Evolutionary conservation across 2,888 invertebrate genomes (phyloP), one percentile per base, ranked within the genome.

Genomic region (Tanytarsus gracilentus): DNA sequence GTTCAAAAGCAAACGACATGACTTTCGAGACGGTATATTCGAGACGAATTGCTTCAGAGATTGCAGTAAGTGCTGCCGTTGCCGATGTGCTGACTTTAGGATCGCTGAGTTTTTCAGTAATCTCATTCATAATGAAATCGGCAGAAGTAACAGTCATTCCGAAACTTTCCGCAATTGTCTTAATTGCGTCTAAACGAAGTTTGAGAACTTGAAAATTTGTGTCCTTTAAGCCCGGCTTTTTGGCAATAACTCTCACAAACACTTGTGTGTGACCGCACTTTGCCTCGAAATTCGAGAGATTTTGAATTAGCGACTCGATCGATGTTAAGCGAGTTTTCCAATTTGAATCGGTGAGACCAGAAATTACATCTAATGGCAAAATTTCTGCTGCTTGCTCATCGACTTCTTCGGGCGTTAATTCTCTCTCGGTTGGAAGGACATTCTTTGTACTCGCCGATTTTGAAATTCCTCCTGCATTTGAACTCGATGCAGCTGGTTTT

Each of bases 181-280:
- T 86, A 61, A 93, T 79, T 9, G 85, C 80, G 65, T 94, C 93
- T 14, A 95, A 72, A 65, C 88, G 82, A 0, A 85, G 78, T 70
- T 92, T 93, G 53, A 93, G 72, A 11, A 92, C 93, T 78, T 94
- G 93, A 63, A 94, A 90, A 71, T 95, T 94, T 62, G 87, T 93
- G 68, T 95, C 95, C 70, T 74, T 85, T 1, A 85, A 71, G 0
- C 95, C 95, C 0, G 94, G 94, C 69, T 93, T 94, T 68, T 82
- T 87, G 64, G 82, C 83, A 14, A 91, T 68, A 2, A 81, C 80
- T 59, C 86, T 80, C 26, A 88, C 80, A 26, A 93, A 70, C 1
- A 88, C 81, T 72, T 94, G 94, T 0, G 86, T 80, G 8, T 72
- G 63, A 0, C 84, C 81, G 2, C 85, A 77, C 58, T 78, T 77